These are phyloP conservation scores for Pitta sordida DNA, from an alignment of 2,113 vertebrate species.

Conservation along the genomic window DNA sequence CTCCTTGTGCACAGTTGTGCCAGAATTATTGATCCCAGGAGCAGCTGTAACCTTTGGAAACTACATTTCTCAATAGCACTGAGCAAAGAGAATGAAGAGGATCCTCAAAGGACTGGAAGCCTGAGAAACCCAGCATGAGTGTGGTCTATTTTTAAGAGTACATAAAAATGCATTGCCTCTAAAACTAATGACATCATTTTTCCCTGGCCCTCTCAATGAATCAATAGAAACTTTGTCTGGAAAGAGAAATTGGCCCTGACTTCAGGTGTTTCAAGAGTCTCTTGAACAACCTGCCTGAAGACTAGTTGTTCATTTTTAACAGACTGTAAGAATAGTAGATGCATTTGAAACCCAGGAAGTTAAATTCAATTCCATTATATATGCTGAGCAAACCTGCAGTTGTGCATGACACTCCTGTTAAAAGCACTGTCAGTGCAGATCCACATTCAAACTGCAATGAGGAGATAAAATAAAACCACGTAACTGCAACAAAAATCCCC, in stretches of 20 bases:
- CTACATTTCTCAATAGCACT: neutral
- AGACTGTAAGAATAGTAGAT: neutral
- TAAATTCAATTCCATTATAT: neutral
- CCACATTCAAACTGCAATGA: rapidly evolving
- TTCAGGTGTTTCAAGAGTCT: neutral
- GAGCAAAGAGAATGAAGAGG: neutral
- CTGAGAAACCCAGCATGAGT: neutral
- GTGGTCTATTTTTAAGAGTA: neutral
- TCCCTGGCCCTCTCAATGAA: neutral
- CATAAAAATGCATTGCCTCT: neutral
- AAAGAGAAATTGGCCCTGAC: neutral
- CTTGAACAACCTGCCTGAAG: neutral
- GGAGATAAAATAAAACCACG: neutral
- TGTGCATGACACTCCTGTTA: neutral
- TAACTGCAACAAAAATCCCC: neutral
- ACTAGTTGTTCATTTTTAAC: neutral
- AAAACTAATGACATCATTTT: neutral
- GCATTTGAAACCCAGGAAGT: neutral
- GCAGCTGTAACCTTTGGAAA: neutral
- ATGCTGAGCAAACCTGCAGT: neutral
- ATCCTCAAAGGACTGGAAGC: neutral
- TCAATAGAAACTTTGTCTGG: neutral
- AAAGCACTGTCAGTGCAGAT: neutral
- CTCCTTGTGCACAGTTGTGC: neutral
- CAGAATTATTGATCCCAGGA: constrained; percentile 24